Evolutionary conservation across 2,797 vertebrate species (phyloP), one percentile per base, ranked within the genome.

Genomic region (Galago senegalensis): DNA sequence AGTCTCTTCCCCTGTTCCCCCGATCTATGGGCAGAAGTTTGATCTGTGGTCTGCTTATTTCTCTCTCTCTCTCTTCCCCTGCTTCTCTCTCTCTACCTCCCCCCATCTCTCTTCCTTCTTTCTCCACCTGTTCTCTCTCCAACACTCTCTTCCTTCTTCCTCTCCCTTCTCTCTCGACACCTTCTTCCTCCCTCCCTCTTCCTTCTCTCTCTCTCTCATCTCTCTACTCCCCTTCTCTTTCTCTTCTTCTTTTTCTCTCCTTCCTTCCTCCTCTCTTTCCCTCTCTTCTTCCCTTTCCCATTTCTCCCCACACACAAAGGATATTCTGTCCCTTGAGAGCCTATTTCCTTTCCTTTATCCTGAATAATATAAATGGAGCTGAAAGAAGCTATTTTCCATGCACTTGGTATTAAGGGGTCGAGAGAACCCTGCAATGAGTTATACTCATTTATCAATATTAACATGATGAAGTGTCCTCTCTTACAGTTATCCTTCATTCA

Each of bases 351-450:
- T 90, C 63, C 75, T 95, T 96, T 91, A 79, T 90, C 89, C 84
- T 97, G 95, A 97, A 97, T 97, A 96, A 97, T 97, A 96, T 97
- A 96, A 96, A 63, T 40, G 43, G 37, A 92, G 49, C 79, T 73
- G 69, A 87, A 95, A 80, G 88, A 96, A 96, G 70, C 89, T 91
- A 70, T 95, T 93, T 97, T 96, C 89, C 76, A 86, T 23, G 60
- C 72, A 73, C 80, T 80, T 94, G 60, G 83, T 88, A 69, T 92
- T 93, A 94, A 93, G 82, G 77, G 31, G 69, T 82, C 1, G 1
- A 67, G 43, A 65, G 67, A 92, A 73, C 20, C 70, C 43, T 86
- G 75, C n/a, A 87, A 65, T 80, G 80, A 79, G 58, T 87, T 94
- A 14, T 53, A 96, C 89, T 87, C 81, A 73, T 92, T 96, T 93